Percentiles rank a stretch among this genome's conserved stretches.
phyloP scores from a whole-genome alignment of 2,888 invertebrate genomes.

The Galerucella pusilla region DNA sequence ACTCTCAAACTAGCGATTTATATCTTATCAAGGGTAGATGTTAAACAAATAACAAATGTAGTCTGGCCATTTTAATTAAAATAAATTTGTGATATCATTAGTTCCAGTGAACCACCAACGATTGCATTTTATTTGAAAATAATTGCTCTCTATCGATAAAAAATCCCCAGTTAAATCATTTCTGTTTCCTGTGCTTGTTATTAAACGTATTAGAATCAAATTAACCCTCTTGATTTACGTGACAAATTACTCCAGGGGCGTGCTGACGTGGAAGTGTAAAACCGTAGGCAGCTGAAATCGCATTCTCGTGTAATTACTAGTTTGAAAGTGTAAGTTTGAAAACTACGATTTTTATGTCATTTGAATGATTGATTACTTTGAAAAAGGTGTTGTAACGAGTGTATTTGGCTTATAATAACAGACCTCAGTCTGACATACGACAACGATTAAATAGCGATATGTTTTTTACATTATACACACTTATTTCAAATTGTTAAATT shows the following conservation, averaged over 20 bases:
- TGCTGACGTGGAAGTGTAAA: constrained; percentile 6
- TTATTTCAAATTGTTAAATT: background rate
- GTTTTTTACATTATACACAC: background rate
- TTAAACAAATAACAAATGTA: constrained; percentile 30
- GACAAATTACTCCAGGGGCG: constrained; percentile 29
- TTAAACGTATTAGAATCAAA: constrained; percentile 37
- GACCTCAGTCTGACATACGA: constrained; percentile 10
- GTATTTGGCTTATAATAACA: background rate
- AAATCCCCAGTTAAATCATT: constrained; percentile 52
- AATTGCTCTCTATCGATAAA: constrained; percentile 50
- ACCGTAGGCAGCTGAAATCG: constrained; percentile 4
- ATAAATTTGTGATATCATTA: constrained; percentile 42
- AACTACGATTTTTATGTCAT: background rate
- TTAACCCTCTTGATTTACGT: constrained; percentile 43
- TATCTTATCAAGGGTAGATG: constrained; percentile 11
- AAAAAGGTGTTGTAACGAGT: background rate
- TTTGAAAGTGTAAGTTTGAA: constrained; percentile 1
- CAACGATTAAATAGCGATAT: background rate
- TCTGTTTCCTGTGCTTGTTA: constrained; percentile 49
- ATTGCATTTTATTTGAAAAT: constrained; percentile 49
- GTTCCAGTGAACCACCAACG: constrained; percentile 40
- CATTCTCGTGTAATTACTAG: background rate
- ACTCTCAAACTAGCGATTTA: constrained; percentile 18
- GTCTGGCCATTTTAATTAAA: constrained; percentile 36
- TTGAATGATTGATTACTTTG: constrained; percentile 4